Conservation (phyloP, 2,888 invertebrate species). For the Dendrolimus houi region DNA sequence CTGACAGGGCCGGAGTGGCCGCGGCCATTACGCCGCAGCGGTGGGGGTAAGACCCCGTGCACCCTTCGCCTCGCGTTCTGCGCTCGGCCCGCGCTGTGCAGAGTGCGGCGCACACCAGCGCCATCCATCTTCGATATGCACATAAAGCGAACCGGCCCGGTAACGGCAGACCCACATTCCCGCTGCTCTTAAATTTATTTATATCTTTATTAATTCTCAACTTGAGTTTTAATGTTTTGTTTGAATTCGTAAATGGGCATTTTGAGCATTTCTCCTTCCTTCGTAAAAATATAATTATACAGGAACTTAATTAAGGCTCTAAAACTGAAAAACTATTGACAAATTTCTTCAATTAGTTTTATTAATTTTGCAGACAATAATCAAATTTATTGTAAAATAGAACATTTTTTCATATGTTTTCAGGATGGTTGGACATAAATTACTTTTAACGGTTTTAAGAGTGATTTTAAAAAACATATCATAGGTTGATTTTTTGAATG, state of each 20-base stretch:
- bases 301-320: background rate
- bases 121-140: conserved; percentile 75
- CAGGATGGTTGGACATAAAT: too few relatives aligned
- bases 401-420: too few relatives aligned
- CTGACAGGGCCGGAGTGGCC: conserved; percentile 69
- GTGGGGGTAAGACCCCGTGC: conserved; percentile 28
- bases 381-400: too few relatives aligned
- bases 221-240: conserved; percentile 63
- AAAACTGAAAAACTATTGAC: background rate
- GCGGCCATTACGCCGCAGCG: conserved; percentile 63
- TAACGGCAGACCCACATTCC: conserved; percentile 72
- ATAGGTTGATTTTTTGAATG: too few relatives aligned
- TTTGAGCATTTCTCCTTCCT: background rate
- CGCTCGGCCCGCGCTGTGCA: conserved; percentile 31
- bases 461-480: too few relatives aligned
- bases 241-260: conserved; percentile 23
- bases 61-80: conserved; percentile 16
- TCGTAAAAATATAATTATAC: background rate
- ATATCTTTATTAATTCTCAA: conserved; percentile 74
- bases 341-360: background rate
- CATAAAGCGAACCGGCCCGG: conserved; percentile 71
- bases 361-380: too few relatives aligned
- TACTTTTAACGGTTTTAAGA: too few relatives aligned
- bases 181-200: conserved; percentile 73
- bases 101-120: conserved; percentile 34